These are phyloP conservation scores for Lissocephala sabroskyi DNA, from an alignment of 2,888 invertebrate species.

Conservation along the genomic window DNA sequence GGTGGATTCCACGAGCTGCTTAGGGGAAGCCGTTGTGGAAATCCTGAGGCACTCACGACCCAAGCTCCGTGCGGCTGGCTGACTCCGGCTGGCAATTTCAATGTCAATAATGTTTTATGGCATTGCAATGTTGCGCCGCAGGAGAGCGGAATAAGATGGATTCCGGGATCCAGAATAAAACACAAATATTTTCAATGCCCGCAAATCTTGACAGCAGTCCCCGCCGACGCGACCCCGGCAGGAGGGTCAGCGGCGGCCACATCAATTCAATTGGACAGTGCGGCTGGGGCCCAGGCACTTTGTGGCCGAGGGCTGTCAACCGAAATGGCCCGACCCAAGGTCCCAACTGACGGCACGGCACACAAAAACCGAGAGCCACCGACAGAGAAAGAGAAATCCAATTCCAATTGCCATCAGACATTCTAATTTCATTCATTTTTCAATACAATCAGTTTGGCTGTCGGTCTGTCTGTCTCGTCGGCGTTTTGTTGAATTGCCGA, in stretches of 20 bases:
- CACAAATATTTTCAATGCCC: slow-evolving; percentile 48
- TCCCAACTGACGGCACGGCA: too few relatives aligned
- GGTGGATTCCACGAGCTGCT: slow-evolving; percentile 10
- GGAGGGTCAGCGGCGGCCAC: slow-evolving; percentile 10
- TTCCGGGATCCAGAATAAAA: too few relatives aligned
- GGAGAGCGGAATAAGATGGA: too few relatives aligned
- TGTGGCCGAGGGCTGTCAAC: slow-evolving; percentile 55
- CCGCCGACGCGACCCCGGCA: slow-evolving; percentile 44
- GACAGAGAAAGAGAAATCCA: slow-evolving; percentile 43
- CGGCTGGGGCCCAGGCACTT: slow-evolving; percentile 25
- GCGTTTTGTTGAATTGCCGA: too few relatives aligned
- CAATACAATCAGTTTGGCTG: slow-evolving; percentile 48
- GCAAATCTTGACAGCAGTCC: slow-evolving; percentile 56
- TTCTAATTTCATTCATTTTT: slow-evolving; percentile 63
- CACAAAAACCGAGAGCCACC: too few relatives aligned
- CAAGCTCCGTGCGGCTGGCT: slow-evolving; percentile 23
- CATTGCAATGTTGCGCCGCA: slow-evolving; percentile 26
- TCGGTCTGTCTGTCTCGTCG: background rate
- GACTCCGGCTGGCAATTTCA: slow-evolving; percentile 50
- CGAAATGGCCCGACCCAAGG: slow-evolving; percentile 46
- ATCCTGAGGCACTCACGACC: too few relatives aligned
- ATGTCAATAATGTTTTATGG: slow-evolving; percentile 62
- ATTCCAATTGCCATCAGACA: slow-evolving; percentile 63
- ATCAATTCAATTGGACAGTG: too few relatives aligned
- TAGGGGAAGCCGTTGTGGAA: slow-evolving; percentile 34